Base-by-base conservation (phyloP, 2,113 vertebrate species). In the Podocnemis expansa region DNA sequence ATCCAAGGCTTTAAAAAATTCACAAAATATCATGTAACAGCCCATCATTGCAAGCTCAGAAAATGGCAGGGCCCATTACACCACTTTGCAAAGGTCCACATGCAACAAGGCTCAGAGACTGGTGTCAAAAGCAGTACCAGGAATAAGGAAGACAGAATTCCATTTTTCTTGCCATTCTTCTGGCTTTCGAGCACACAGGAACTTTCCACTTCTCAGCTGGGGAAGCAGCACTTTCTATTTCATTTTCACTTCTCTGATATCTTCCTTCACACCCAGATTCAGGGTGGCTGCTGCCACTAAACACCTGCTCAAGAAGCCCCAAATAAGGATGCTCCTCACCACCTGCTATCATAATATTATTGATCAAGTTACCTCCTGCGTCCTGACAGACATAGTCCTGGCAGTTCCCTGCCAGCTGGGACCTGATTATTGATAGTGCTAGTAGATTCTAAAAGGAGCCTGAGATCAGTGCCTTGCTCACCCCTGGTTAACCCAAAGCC, bases 331-430 rank as follows among this genome's bases (percentile, higher is more conserved):
- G 17, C 19, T 78, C 75, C 54, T 51, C n/a, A 21, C 24, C 41
- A 89, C 60, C 27, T 56, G 82, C 79, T 81, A 41, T n/a, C 34
- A 93, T 89, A n/a, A 31, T 89, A 82, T 82, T 92, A 63, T 95
- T 24, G 45, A 95, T 95, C 94, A 60, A 91, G 95, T 96, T 95
- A 95, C 93, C 87, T 93, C 89, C 55, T 25, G 43, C 21, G 67
- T n/a, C 45, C 38, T 41, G 56, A 81, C 3, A 47, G 52, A 83
- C 0, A 0, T 81, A 85, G 79, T 41, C 89, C 91, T 27, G 54
- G 54, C n/a, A 21, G 5, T 85, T 49, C 75, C 93, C 80, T 78
- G 82, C 87, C 91, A 79, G 82, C 29, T 56, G 14, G 24, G 93
- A 92, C 90, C 92, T 45, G 82, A 17, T 86, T 89, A 93, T 85